Evolutionary conservation across 2,797 vertebrate species (phyloP).

Genomic region (Merluccius polli): DNA sequence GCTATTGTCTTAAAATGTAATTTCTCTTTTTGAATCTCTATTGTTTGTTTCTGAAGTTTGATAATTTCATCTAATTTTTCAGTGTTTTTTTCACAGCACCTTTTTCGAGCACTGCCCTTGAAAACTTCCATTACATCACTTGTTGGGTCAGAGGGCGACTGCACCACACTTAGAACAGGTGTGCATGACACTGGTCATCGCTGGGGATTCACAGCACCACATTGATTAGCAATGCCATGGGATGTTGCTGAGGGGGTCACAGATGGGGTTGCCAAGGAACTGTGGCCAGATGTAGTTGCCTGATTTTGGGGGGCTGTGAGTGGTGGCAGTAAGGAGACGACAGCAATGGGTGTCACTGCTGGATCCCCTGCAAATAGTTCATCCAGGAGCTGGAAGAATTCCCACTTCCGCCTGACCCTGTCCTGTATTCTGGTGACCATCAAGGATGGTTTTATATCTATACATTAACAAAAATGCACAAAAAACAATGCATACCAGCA

Average conservation of each 20-base stretch:
- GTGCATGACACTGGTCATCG: background rate
- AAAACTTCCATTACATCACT: too few relatives aligned
- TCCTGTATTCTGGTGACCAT: background rate
- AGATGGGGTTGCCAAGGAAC: conserved; percentile 3
- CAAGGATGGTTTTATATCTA: background rate
- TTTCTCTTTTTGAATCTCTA: too few relatives aligned
- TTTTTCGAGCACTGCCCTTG: too few relatives aligned
- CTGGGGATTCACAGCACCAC: conserved; percentile 10
- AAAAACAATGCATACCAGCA: background rate
- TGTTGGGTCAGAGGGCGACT: too few relatives aligned
- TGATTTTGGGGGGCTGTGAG: conserved; percentile 1
- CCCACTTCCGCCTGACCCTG: background rate
- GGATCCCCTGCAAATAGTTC: background rate
- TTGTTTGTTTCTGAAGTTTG: too few relatives aligned
- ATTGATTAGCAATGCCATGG: background rate
- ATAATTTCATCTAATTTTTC: too few relatives aligned
- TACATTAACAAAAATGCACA: background rate
- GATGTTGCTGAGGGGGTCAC: conserved; percentile 8
- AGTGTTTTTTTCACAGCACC: too few relatives aligned
- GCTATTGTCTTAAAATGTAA: too few relatives aligned
- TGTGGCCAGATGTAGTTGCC: background rate
- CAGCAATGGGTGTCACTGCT: background rate
- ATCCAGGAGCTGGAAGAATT: background rate
- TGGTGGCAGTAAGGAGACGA: background rate
- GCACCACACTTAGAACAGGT: background rate